phyloP scores from a whole-genome alignment of 2,888 invertebrate species.

The Drosophila basisetae region DNA sequence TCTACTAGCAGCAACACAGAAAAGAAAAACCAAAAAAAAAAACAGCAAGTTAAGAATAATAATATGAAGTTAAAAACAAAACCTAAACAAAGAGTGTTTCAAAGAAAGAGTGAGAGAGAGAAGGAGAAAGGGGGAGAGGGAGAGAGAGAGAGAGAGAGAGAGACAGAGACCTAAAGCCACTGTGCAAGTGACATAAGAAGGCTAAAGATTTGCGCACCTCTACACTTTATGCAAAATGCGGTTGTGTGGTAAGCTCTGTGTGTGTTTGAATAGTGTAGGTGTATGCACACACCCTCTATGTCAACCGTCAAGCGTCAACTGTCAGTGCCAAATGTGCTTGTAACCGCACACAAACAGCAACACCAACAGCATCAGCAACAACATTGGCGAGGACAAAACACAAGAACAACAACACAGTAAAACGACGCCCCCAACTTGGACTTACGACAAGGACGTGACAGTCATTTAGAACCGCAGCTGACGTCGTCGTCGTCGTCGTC shows the following conservation, averaged over 20 bases:
- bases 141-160: neutral
- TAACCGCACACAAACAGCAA: conserved; percentile 73
- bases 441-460: conserved; percentile 78
- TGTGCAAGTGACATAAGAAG: conserved; percentile 66
- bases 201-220: conserved; percentile 63
- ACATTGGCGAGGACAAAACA: conserved; percentile 44
- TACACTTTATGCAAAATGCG: conserved; percentile 63
- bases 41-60: conserved; percentile 26
- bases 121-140: neutral
- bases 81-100: neutral
- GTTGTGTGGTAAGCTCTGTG: conserved; percentile 33
- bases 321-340: conserved; percentile 83
- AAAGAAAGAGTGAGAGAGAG: neutral
- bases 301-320: conserved; percentile 82
- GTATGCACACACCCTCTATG: conserved; percentile 64
- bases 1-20: conserved; percentile 30
- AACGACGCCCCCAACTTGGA: conserved; percentile 68
- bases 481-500: conserved; percentile 28
- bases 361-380: conserved; percentile 33
- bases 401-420: conserved; percentile 27
- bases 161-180: conserved; percentile 40
- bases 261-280: conserved; percentile 25
- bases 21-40: neutral
- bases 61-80: conserved; percentile 21
- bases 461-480: conserved; percentile 79